phyloP scores from a whole-genome alignment of 2,888 invertebrate species.

The Lamellibrachia satsuma region DNA sequence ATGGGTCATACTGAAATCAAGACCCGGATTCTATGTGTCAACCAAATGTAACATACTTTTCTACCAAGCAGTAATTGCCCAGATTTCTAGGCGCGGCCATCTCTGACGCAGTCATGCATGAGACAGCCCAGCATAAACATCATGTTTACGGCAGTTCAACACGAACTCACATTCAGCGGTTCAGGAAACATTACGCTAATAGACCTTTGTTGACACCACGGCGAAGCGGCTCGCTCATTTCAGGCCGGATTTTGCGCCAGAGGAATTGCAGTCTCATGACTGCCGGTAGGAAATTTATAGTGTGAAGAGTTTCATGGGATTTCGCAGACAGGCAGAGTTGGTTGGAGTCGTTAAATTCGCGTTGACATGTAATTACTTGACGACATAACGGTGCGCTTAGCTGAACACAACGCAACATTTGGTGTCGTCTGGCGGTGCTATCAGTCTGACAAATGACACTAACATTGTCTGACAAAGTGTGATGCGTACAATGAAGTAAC shows the following conservation, averaged over 20 bases:
- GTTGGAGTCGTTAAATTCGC: neutral
- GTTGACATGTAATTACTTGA: neutral
- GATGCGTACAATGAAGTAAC: neutral
- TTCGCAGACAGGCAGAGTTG: neutral
- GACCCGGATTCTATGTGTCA: neutral
- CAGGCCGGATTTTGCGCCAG: neutral
- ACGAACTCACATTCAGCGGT: neutral
- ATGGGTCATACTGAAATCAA: neutral
- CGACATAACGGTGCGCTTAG: neutral
- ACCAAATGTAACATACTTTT: neutral
- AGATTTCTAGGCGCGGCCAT: neutral
- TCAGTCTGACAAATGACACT: neutral
- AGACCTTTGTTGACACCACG: neutral
- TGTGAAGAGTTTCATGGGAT: neutral
- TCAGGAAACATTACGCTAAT: neutral
- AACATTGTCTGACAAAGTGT: neutral
- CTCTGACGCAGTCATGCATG: neutral
- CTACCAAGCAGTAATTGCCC: neutral
- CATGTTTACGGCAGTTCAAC: neutral
- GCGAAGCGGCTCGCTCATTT: neutral
- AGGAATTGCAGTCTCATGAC: neutral
- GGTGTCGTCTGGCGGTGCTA: neutral
- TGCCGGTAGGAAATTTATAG: too few relatives aligned
- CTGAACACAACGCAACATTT: neutral
- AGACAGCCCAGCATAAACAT: neutral